These are phyloP conservation scores for Charanyca ferruginea DNA, from an alignment of 2,888 invertebrate genomes.

Conservation along the genomic window DNA sequence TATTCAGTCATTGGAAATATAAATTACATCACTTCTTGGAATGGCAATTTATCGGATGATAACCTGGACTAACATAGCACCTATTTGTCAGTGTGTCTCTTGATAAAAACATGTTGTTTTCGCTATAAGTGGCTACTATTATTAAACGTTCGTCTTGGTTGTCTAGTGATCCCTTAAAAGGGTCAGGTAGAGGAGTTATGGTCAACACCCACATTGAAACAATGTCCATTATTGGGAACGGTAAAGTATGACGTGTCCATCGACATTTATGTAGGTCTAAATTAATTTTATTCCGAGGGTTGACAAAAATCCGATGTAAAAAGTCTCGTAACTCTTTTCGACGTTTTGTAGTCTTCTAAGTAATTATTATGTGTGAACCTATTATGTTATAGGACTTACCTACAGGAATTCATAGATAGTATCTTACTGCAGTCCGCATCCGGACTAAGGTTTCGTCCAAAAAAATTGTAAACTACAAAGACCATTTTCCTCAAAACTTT, in stretches of 20 bases:
- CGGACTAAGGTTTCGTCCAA: background rate
- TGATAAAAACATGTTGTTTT: conserved; percentile 16
- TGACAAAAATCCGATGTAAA: background rate
- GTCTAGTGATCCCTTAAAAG: conserved; percentile 19
- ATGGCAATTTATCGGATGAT: conserved; percentile 22
- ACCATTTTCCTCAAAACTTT: background rate
- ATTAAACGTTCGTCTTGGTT: conserved; percentile 1
- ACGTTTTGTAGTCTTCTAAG: too few species aligned
- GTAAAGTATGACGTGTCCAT: background rate
- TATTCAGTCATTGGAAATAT: conserved; percentile 33
- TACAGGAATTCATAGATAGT: too few species aligned
- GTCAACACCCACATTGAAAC: conserved; percentile 14
- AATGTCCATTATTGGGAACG: conserved; percentile 6
- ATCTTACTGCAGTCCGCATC: background rate
- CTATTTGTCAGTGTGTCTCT: conserved; percentile 23
- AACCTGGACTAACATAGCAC: conserved; percentile 25
- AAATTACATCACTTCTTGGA: conserved; percentile 39
- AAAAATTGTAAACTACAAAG: too few species aligned
- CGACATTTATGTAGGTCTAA: too few species aligned
- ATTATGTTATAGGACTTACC: too few species aligned
- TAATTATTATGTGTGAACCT: too few species aligned
- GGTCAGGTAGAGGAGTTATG: conserved; percentile 5
- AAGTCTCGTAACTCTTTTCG: background rate
- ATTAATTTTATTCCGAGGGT: background rate
- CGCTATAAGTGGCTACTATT: conserved; percentile 1